These are phyloP conservation scores for Chlorops oryzae DNA, from an alignment of 1,140 invertebrate species.

Conservation along the genomic window DNA sequence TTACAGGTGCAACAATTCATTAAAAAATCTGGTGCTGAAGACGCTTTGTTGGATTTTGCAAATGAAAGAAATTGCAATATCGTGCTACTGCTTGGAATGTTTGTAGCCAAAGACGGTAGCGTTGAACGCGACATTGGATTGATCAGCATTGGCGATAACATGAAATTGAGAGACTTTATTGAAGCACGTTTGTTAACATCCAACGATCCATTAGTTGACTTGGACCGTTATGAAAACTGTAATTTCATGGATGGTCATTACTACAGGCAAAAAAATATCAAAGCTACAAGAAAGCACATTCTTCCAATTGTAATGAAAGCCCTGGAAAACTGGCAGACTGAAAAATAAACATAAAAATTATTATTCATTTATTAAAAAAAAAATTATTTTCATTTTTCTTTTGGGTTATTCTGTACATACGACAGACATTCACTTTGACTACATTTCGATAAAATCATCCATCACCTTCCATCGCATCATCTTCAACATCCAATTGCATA, in stretches of 20 bases:
- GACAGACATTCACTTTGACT: too few species aligned
- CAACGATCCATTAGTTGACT: conserved; percentile 20
- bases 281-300: conserved; percentile 57
- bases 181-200: conserved; percentile 18
- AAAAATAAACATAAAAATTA: too few species aligned
- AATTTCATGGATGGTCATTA: conserved; percentile 39
- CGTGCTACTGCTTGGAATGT: conserved; percentile 53
- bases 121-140: conserved; percentile 53
- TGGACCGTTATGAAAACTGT: conserved; percentile 19
- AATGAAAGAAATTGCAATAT: conserved; percentile 39
- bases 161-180: conserved; percentile 22
- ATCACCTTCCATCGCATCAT: conserved; percentile 65
- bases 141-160: conserved; percentile 38
- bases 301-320: conserved; percentile 53
- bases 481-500: conserved; percentile 63
- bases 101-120: conserved; percentile 27
- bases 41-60: conserved; percentile 50
- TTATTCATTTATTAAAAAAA: too few species aligned
- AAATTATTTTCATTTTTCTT: too few species aligned
- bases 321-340: conserved; percentile 27
- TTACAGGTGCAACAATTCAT: conserved; percentile 54
- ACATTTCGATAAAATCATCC: too few species aligned
- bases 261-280: conserved; percentile 53
- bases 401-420: too few species aligned
- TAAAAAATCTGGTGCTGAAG: conserved; percentile 39